Base-by-base conservation (phyloP, 2,113 vertebrate genomes). In the Pleuronectes platessa region DNA sequence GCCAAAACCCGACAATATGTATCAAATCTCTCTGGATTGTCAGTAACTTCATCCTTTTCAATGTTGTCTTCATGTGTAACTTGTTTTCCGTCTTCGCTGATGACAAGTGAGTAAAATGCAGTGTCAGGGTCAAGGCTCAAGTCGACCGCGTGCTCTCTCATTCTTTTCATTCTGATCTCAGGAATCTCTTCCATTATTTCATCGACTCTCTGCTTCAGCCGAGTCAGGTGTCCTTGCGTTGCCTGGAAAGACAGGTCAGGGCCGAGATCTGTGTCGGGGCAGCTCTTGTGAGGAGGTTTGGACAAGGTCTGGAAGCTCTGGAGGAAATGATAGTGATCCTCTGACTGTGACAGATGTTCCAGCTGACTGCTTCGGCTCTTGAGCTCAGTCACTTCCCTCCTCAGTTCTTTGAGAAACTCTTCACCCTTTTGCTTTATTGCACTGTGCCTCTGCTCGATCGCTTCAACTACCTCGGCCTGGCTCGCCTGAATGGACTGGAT, bases 291-390 rank as follows among this genome's bases (percentile, higher is more conserved):
- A 26, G 40, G 54, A 59, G 67, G 60, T 42, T 26, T 40, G 17
- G 0, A 9, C 45, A 81, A 12, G 35, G 51, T 51, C 53, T 12
- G 21, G 54, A 86, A 76, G n/a, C 27, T 80, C 73, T 71, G 75
- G 42, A 86, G 24, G 27, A 84, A 62, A 51, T 24, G 15, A 23
- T 76, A 66, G 69, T 71, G 81, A 56, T 86, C 87, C 55, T 80
- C 53, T 11, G 75, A 81, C 26, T 20, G 55, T 13, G 56, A 82
- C 74, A 86, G 45, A 14, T 17, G 45, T 6, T 49, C 45, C 45
- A 49, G 45, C 45, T 17, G 45, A 49, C 45, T 49, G 45, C 45
- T 49, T 17, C 45, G 79, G 58, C 62, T 78, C 56, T 80, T 17
- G 15, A 79, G 78, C 27, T 68, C 75, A 17, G n/a, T 4, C 0